These are phyloP conservation scores for Drosophila percnosoma DNA, from an alignment of 2,888 invertebrate species.

Conservation along the genomic window DNA sequence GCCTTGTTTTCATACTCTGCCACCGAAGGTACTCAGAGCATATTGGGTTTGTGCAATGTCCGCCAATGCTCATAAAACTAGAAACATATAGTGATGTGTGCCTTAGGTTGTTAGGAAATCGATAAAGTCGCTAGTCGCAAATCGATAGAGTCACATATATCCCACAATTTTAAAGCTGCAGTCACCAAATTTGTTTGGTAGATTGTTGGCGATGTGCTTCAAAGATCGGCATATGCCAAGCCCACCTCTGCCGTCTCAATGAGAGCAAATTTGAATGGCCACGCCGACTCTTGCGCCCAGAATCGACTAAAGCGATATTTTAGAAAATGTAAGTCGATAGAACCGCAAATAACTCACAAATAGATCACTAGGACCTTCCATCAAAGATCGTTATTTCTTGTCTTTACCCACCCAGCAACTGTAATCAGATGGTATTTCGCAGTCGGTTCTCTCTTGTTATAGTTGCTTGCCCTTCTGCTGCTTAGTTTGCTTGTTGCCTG, in stretches of 20 bases:
- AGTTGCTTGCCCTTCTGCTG: constrained; percentile 28
- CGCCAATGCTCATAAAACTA: background rate
- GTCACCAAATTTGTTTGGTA: background rate
- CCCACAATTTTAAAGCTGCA: background rate
- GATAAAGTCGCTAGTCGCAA: background rate
- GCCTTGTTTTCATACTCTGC: background rate
- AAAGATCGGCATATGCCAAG: fast-evolving
- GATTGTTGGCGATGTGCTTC: background rate
- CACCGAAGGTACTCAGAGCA: background rate
- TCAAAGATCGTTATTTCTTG: background rate
- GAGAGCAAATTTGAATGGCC: no score
- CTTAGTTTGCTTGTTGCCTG: constrained; percentile 21
- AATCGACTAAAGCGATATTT: no score
- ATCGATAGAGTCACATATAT: background rate
- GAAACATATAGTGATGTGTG: background rate
- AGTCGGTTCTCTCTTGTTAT: background rate
- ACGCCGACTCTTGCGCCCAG: no score
- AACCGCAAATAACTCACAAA: background rate
- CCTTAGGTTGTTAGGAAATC: background rate
- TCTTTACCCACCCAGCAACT: fast-evolving
- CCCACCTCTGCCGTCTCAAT: no score
- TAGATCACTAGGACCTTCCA: background rate
- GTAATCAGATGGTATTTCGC: background rate
- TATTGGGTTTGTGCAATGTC: background rate
- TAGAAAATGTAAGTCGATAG: background rate